phyloP scores from a whole-genome alignment of 2,113 vertebrate genomes.

The Hypocryptadius cinnamomeus region DNA sequence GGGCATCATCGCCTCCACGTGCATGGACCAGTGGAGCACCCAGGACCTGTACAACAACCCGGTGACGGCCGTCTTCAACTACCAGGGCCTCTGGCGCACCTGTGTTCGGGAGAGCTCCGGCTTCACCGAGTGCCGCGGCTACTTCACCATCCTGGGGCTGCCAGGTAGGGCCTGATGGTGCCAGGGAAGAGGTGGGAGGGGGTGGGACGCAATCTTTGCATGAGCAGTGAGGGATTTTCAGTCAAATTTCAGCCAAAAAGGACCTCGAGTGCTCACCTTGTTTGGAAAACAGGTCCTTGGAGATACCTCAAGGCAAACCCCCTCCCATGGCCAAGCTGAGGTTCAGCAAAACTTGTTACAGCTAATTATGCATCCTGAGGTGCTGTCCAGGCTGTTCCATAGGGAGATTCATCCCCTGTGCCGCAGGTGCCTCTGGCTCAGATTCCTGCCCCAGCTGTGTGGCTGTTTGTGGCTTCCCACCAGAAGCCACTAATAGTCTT shows the following conservation, averaged over 20 bases:
- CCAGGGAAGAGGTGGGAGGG: neutral
- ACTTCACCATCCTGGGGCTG: constrained; percentile 86
- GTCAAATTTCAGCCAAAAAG: neutral
- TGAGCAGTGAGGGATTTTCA: fast-evolving
- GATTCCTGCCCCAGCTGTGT: neutral
- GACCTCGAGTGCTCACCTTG: fast-evolving
- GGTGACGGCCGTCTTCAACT: constrained; percentile 81
- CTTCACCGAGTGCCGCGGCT: constrained; percentile 85
- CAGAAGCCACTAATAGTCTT: neutral
- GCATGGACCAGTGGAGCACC: constrained; percentile 89
- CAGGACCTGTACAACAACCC: constrained; percentile 83
- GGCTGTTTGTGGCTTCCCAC: neutral
- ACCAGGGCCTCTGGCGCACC: constrained; percentile 86
- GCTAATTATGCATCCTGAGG: neutral
- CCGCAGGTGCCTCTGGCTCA: fast-evolving
- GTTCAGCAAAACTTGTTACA: neutral
- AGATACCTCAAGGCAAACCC: neutral
- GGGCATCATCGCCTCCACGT: constrained; percentile 76
- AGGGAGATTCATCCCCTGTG: fast-evolving
- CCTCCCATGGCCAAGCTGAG: neutral
- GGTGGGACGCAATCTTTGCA: fast-evolving
- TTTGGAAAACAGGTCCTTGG: neutral
- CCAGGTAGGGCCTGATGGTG: constrained; percentile 71
- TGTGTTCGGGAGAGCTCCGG: constrained; percentile 83
- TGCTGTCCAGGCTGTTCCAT: neutral